Percentiles rank a stretch among this genome's conserved stretches.
Evolutionary conservation across 2,888 invertebrate species (phyloP).

Genomic region (Drosophila ustulata): DNA sequence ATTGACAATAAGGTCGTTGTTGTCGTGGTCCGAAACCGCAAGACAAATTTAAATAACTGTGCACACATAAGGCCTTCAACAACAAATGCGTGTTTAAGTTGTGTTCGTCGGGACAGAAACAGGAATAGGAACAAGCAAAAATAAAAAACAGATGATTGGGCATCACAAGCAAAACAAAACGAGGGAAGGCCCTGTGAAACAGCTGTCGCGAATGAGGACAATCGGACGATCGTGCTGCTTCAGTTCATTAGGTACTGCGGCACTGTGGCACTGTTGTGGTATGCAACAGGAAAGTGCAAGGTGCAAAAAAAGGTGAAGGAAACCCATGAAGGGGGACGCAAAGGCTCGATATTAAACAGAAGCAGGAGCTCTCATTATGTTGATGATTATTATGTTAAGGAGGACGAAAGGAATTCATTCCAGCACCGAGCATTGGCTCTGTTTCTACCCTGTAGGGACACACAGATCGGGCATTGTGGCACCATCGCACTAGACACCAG

Average conservation of each 20-base stretch:
- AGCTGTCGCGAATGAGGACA: constrained; percentile 70
- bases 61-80: constrained; percentile 33
- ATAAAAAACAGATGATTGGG: constrained; percentile 57
- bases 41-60: constrained; percentile 79
- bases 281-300: constrained; percentile 67
- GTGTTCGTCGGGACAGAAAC: constrained; percentile 20
- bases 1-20: constrained; percentile 68
- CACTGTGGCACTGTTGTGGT: constrained; percentile 34
- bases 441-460: constrained; percentile 5
- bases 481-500: neutral
- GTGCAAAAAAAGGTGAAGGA: constrained; percentile 63
- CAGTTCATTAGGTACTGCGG: constrained; percentile 13
- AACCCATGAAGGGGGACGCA: constrained; percentile 28
- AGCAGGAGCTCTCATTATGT: constrained; percentile 68
- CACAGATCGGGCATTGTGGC: neutral
- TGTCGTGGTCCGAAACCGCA: constrained; percentile 62
- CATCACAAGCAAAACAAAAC: constrained; percentile 47
- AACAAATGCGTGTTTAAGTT: constrained; percentile 35
- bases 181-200: constrained; percentile 61
- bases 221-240: constrained; percentile 32
- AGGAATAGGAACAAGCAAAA: constrained; percentile 22
- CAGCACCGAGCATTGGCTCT: constrained; percentile 15
- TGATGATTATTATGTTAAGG: constrained; percentile 64
- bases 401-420: constrained; percentile 24
- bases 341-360: constrained; percentile 66